Percentiles rank a stretch among this genome's conserved stretches.
Conservation (phyloP, 2,797 vertebrate species). For the Esox lucius region DNA sequence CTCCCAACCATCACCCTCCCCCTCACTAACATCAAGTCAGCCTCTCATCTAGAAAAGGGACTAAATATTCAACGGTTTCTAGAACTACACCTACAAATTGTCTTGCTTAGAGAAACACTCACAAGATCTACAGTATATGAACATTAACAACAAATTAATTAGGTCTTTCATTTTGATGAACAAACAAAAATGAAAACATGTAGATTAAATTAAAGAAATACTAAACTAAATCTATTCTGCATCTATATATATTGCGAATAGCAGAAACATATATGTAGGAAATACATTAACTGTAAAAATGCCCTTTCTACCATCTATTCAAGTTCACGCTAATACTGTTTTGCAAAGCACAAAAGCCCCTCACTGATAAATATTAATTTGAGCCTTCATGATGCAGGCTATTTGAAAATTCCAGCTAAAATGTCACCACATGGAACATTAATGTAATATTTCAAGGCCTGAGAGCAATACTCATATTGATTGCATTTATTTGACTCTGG, state of each 20-base stretch:
- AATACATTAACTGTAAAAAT: conserved; percentile 46
- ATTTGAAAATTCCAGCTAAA: conserved; percentile 99
- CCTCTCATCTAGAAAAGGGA: conserved; percentile 35
- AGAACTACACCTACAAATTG: neutral
- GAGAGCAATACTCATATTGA: conserved; percentile 99
- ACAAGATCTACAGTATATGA: neutral
- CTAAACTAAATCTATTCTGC: neutral
- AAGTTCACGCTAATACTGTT: conserved; percentile 96
- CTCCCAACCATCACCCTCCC: conserved; percentile 10
- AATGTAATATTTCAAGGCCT: conserved; percentile 99
- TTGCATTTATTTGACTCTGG: conserved; percentile 99
- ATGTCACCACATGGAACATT: conserved; percentile 99
- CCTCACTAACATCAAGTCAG: conserved; percentile 49
- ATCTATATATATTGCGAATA: conserved; percentile 24
- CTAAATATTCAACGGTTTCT: neutral
- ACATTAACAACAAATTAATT: neutral
- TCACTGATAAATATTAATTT: conserved; percentile 99
- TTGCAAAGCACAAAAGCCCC: conserved; percentile 99
- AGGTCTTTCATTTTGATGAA: neutral
- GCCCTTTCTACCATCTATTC: conserved; percentile 72
- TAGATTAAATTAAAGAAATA: neutral
- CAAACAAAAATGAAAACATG: neutral
- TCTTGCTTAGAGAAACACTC: neutral
- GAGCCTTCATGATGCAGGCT: conserved; percentile 97
- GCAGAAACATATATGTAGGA: neutral